Evolutionary conservation across 1,140 invertebrate genomes (phyloP).

Genomic region (Lepidurus apus): DNA sequence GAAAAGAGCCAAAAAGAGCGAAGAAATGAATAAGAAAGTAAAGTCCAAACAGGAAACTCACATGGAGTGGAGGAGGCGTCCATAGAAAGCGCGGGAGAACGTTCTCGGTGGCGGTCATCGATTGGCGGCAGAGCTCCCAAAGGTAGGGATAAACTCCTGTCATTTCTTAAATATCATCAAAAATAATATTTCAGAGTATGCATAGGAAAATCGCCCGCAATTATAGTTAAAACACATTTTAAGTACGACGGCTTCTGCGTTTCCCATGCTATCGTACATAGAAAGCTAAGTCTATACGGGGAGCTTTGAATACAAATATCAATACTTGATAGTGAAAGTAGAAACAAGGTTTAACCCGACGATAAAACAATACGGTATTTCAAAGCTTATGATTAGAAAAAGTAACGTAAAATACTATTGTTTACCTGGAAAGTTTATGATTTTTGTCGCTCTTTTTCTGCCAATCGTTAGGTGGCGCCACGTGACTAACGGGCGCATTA

Average conservation of each 20-base stretch:
- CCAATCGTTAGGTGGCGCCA: conserved; percentile 42
- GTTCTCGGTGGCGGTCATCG: neutral
- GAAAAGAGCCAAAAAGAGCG: conserved; percentile 24
- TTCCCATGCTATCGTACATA: too few relatives aligned
- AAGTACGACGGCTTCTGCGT: too few relatives aligned
- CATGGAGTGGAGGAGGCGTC: conserved; percentile 1
- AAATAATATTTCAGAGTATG: too few relatives aligned
- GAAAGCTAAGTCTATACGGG: too few relatives aligned
- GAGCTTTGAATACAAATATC: too few relatives aligned
- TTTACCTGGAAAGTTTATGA: conserved; percentile 52
- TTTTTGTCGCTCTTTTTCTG: conserved; percentile 40
- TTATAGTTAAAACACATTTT: too few relatives aligned
- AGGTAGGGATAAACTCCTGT: conserved; percentile 61
- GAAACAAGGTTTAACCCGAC: too few relatives aligned
- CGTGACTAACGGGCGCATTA: conserved; percentile 66
- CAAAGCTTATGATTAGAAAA: too few relatives aligned
- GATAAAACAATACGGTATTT: too few relatives aligned
- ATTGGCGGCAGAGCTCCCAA: conserved; percentile 44
- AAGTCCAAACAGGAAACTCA: conserved; percentile 28
- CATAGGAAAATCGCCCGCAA: too few relatives aligned
- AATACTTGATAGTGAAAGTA: too few relatives aligned
- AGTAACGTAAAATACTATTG: neutral
- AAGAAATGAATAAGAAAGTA: conserved; percentile 26
- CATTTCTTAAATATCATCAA: conserved; percentile 43
- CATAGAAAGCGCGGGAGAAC: neutral